These are phyloP conservation scores for Gila robusta DNA, from an alignment of 2,797 vertebrate species.

Conservation along the genomic window DNA sequence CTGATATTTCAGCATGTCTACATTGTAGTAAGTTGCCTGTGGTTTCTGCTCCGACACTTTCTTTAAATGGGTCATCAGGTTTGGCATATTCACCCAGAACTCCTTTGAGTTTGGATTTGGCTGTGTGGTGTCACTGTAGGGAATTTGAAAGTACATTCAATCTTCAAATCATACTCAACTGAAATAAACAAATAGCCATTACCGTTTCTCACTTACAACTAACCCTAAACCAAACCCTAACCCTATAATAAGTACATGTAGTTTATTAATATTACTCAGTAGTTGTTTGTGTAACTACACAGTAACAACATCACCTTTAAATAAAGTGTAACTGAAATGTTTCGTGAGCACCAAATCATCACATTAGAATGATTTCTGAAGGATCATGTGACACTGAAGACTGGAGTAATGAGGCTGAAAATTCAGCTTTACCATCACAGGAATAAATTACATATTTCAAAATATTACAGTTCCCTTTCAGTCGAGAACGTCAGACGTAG, in stretches of 20 bases:
- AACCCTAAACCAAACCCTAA: background rate
- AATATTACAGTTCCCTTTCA: no score
- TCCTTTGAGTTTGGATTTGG: constrained; percentile 87
- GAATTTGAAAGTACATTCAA: constrained; percentile 22
- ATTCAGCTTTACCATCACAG: background rate
- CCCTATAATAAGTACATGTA: background rate
- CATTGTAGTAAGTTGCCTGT: constrained; percentile 98
- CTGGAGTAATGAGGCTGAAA: background rate
- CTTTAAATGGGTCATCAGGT: constrained; percentile 95
- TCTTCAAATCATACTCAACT: background rate
- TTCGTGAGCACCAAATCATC: background rate
- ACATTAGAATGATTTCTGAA: background rate
- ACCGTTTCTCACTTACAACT: background rate
- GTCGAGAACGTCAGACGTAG: no score
- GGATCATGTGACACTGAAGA: background rate
- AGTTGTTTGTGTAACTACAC: background rate
- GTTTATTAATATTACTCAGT: background rate
- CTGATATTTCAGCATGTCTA: constrained; percentile 99
- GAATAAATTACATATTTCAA: background rate
- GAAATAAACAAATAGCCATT: background rate
- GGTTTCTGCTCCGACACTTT: constrained; percentile 99
- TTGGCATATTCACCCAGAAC: constrained; percentile 99
- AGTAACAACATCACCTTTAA: background rate
- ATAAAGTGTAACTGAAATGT: background rate
- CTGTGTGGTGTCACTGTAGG: constrained; percentile 86